A percentile compares a stretch with the other conserved stretches of the same genome.
These are phyloP conservation scores for Trogon surrucura DNA, from an alignment of 2,113 vertebrate genomes.

Conservation along the genomic window DNA sequence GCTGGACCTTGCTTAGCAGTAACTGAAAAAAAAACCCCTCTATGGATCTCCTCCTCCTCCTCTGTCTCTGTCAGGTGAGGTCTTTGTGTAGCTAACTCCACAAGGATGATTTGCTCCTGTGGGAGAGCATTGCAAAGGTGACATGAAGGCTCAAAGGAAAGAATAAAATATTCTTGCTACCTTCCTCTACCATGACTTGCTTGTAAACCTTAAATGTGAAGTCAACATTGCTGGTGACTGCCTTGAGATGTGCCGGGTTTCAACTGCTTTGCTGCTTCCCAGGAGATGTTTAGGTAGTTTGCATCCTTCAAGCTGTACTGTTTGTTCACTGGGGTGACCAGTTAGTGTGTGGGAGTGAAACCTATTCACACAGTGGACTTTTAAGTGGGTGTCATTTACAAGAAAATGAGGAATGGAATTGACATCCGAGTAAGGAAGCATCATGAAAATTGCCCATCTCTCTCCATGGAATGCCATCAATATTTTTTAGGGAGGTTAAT, in stretches of 20 bases:
- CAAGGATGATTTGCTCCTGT: slow-evolving; percentile 37
- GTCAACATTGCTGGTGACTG: slow-evolving; percentile 53
- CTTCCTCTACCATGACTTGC: slow-evolving; percentile 48
- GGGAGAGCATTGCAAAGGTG: slow-evolving; percentile 68
- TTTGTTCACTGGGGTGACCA: background rate
- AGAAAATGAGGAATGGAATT: background rate
- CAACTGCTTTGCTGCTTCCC: background rate
- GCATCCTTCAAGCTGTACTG: background rate
- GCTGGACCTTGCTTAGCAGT: slow-evolving; percentile 49
- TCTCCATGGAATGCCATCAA: background rate
- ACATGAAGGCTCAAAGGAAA: slow-evolving; percentile 76
- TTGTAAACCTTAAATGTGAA: slow-evolving; percentile 77
- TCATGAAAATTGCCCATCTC: background rate
- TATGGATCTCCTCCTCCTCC: slow-evolving; percentile 35
- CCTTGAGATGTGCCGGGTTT: slow-evolving; percentile 28
- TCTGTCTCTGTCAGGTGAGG: background rate
- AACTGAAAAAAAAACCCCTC: slow-evolving; percentile 65
- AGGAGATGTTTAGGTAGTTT: background rate
- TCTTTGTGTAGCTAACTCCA: slow-evolving; percentile 67
- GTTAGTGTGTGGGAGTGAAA: background rate
- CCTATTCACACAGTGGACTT: background rate
- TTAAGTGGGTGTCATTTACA: background rate
- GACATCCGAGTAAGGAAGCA: background rate
- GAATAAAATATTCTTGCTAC: slow-evolving; percentile 75
- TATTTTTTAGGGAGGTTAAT: background rate